phyloP scores from a whole-genome alignment of 2,888 invertebrate species.

The Gymnoscelis rufifasciata region DNA sequence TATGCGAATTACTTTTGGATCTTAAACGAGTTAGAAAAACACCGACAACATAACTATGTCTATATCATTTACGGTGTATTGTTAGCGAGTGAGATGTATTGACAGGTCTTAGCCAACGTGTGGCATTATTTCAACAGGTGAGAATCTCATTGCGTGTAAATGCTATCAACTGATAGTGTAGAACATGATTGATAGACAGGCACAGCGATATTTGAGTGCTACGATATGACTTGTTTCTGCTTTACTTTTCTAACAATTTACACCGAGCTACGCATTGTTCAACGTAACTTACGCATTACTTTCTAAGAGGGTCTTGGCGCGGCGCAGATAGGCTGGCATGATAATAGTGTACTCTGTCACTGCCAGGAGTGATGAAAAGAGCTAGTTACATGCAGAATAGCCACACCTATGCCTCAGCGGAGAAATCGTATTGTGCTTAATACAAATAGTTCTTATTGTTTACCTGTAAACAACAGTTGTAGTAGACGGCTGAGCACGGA shows the following conservation, averaged over 20 bases:
- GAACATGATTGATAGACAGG: conserved; percentile 5
- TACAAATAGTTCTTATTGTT: conserved; percentile 21
- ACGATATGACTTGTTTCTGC: conserved; percentile 8
- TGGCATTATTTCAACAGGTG: background rate
- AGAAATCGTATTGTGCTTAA: conserved; percentile 30
- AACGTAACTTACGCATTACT: conserved; percentile 20
- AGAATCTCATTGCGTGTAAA: background rate
- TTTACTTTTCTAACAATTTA: conserved; percentile 7
- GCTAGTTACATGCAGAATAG: conserved; percentile 40
- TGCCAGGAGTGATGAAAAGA: conserved; percentile 33
- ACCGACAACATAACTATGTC: no score
- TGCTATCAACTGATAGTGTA: background rate
- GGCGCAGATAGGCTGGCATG: conserved; percentile 26
- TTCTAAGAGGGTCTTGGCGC: conserved; percentile 27
- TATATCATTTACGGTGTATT: no score
- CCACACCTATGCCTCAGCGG: no score
- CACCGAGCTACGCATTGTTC: conserved; percentile 21
- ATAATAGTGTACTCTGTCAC: conserved; percentile 33
- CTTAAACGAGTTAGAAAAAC: no score
- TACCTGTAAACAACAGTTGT: conserved; percentile 17
- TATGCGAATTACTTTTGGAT: no score
- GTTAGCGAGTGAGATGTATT: no score
- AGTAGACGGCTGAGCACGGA: conserved; percentile 31
- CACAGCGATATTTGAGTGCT: conserved; percentile 1
- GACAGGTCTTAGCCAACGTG: no score